Conservation (phyloP, 2,113 vertebrate species). For the Urocitellus parryii region DNA sequence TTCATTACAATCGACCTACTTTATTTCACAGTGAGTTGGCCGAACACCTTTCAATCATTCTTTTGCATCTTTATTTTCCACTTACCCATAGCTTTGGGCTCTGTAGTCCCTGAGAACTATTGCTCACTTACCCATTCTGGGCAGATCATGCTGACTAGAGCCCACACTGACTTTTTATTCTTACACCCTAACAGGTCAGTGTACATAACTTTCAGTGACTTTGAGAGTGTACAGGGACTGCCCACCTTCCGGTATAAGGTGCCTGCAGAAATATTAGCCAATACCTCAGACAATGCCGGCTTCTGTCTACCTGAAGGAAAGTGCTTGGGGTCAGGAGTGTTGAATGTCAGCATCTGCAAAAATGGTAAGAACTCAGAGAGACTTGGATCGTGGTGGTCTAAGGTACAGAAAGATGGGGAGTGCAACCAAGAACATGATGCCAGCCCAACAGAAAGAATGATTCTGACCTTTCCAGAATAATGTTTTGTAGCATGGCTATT, state of each 20-base stretch:
- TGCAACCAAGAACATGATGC: neutral
- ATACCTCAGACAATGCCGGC: conserved; percentile 94
- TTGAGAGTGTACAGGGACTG: conserved; percentile 89
- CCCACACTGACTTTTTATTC: conserved; percentile 42
- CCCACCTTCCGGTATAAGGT: conserved; percentile 92
- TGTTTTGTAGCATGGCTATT: neutral
- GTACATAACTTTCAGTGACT: conserved; percentile 91
- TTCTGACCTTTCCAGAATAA: neutral
- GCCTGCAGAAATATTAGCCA: conserved; percentile 93
- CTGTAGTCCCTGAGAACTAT: neutral
- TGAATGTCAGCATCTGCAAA: conserved; percentile 95
- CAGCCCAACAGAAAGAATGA: neutral
- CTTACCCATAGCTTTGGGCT: neutral
- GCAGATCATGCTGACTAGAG: neutral
- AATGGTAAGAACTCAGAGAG: conserved; percentile 87
- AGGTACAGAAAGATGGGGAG: neutral
- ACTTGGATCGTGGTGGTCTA: accelerated
- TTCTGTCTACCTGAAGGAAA: conserved; percentile 94
- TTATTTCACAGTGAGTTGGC: neutral
- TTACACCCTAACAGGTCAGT: conserved; percentile 89
- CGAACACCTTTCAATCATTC: neutral
- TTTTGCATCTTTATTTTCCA: neutral
- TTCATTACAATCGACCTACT: neutral
- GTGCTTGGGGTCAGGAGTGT: conserved; percentile 93
- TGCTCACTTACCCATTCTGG: neutral